A percentile compares a stretch with the other conserved stretches of the same genome.
These are phyloP conservation scores for Xiphophorus couchianus DNA, from an alignment of 2,113 vertebrate genomes.

Conservation along the genomic window DNA sequence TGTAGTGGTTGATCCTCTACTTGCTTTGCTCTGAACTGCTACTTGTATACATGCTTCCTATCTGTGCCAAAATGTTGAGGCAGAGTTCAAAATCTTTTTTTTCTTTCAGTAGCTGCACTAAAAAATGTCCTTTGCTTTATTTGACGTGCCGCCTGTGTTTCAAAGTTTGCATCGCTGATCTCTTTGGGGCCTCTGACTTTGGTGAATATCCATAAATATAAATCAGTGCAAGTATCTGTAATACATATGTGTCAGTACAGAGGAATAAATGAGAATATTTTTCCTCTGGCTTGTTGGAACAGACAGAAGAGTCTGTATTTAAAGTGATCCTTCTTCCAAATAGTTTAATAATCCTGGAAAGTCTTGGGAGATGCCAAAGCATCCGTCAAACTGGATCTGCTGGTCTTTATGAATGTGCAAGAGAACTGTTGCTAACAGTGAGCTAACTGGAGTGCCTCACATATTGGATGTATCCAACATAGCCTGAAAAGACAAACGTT, in stretches of 20 bases:
- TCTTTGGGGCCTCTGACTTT: slow-evolving; percentile 30
- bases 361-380: slow-evolving; percentile 26
- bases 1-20: slow-evolving; percentile 42
- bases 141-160: slow-evolving; percentile 19
- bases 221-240: slow-evolving; percentile 1
- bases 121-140: slow-evolving; percentile 26
- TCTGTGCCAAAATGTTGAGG: slow-evolving; percentile 50
- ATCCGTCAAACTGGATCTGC: slow-evolving; percentile 35
- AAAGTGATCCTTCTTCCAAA: slow-evolving; percentile 13
- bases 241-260: slow-evolving; percentile 1
- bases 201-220: slow-evolving; percentile 32
- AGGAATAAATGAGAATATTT: slow-evolving; percentile 7
- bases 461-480: slow-evolving; percentile 40
- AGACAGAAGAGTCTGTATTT: slow-evolving; percentile 15
- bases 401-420: slow-evolving; percentile 73
- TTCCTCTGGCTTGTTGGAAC: slow-evolving; percentile 6
- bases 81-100: slow-evolving; percentile 31
- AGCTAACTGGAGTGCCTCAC: slow-evolving; percentile 74
- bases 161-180: slow-evolving; percentile 5
- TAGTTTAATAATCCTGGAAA: slow-evolving; percentile 6
- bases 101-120: slow-evolving; percentile 22
- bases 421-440: slow-evolving; percentile 52
- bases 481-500: slow-evolving; percentile 11
- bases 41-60: slow-evolving; percentile 60
- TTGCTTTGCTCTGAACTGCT: slow-evolving; percentile 57